Percentiles rank a stretch among this genome's conserved stretches.
These are phyloP conservation scores for Automeris io DNA, from an alignment of 2,888 invertebrate genomes.

Conservation along the genomic window DNA sequence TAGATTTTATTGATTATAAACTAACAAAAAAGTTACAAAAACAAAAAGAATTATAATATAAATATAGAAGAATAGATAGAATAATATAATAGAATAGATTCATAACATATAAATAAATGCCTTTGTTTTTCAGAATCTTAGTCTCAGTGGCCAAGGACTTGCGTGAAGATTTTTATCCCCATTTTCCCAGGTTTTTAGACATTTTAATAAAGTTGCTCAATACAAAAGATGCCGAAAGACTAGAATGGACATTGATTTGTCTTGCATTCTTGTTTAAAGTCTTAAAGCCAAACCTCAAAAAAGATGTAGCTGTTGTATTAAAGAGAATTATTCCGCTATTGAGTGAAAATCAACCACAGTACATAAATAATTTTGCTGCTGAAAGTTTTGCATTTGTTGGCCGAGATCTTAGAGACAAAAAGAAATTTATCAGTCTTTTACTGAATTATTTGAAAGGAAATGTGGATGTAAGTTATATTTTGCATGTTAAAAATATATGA, in stretches of 20 bases:
- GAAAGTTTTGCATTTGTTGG: slow-evolving; percentile 97
- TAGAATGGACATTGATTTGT: slow-evolving; percentile 91
- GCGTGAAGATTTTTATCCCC: slow-evolving; percentile 91
- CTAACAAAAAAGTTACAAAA: too few relatives aligned
- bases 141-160: slow-evolving; percentile 92
- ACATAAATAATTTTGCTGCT: slow-evolving; percentile 94
- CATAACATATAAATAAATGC: slow-evolving; percentile 2
- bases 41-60: too few relatives aligned
- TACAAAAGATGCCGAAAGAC: slow-evolving; percentile 87
- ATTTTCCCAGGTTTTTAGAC: slow-evolving; percentile 86
- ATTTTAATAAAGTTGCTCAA: slow-evolving; percentile 83
- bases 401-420: slow-evolving; percentile 89
- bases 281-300: slow-evolving; percentile 88
- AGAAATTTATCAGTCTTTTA: slow-evolving; percentile 82
- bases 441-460: slow-evolving; percentile 80
- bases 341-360: slow-evolving; percentile 85
- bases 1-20: too few relatives aligned
- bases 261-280: slow-evolving; percentile 94
- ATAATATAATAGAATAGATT: too few relatives aligned
- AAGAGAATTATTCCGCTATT: slow-evolving; percentile 85
- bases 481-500: too few relatives aligned
- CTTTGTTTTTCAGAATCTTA: slow-evolving; percentile 79
- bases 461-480: slow-evolving; percentile 78
- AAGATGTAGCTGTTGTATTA: slow-evolving; percentile 85
- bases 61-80: too few relatives aligned